Conservation (phyloP, 1,140 invertebrate species). For the Hormaphis cornu region DNA sequence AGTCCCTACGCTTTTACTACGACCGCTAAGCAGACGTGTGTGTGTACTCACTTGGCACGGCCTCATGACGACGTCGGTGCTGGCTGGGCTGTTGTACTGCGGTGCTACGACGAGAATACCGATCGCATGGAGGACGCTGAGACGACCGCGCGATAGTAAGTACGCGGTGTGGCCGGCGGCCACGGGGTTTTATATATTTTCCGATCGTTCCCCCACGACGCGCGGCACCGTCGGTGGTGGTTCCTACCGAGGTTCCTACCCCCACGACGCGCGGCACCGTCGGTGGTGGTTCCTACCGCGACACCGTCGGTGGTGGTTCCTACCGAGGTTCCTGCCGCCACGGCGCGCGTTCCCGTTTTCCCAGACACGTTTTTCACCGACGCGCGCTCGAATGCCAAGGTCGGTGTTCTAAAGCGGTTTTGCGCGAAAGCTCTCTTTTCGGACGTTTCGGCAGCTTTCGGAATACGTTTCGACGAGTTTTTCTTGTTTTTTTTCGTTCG, state of each 20-base stretch:
- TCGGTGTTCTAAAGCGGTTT: background rate
- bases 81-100: background rate
- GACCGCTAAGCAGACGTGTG: background rate
- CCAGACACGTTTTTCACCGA: background rate
- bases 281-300: background rate
- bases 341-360: background rate
- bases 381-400: background rate
- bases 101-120: background rate
- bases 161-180: too few species aligned
- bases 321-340: background rate
- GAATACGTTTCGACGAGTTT: too few species aligned
- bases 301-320: background rate
- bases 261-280: background rate
- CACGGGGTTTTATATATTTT: slow-evolving; percentile 3
- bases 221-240: background rate
- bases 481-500: too few species aligned
- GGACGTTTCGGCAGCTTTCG: too few species aligned
- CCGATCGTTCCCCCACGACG: background rate
- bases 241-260: background rate
- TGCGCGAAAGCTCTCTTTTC: too few species aligned
- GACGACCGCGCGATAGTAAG: background rate
- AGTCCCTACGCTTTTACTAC: background rate
- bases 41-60: slow-evolving; percentile 9
- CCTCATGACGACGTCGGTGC: background rate
- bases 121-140: background rate